Percentiles rank a stretch among this genome's conserved stretches.
phyloP scores from a whole-genome alignment of 2,113 vertebrate species.

The Eclectus roratus region DNA sequence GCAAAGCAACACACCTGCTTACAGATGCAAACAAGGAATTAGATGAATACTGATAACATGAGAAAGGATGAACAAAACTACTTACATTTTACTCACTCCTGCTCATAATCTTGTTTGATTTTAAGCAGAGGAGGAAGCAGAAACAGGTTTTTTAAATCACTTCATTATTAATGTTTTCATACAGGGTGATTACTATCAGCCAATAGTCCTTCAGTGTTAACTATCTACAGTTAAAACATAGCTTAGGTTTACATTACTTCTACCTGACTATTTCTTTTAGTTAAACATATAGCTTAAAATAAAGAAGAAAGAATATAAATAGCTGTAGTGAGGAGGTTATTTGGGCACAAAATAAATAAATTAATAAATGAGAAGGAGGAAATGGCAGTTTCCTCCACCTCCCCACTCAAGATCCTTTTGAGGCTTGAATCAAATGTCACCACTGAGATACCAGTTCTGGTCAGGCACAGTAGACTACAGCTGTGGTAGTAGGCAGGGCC shows the following conservation, averaged over 20 bases:
- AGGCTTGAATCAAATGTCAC: background rate
- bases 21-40: background rate
- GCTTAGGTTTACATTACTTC: background rate
- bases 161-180: background rate
- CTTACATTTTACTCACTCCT: background rate
- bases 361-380: background rate
- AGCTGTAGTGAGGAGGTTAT: background rate
- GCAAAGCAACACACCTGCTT: background rate
- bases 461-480: background rate
- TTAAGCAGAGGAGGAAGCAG: background rate
- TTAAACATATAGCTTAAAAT: background rate
- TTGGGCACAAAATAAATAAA: background rate
- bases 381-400: background rate
- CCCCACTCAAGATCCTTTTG: background rate
- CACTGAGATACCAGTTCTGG: background rate
- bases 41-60: background rate
- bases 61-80: background rate
- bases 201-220: background rate
- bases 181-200: background rate
- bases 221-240: background rate
- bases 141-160: background rate
- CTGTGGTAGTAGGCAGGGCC: accelerated
- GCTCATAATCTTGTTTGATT: background rate
- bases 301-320: background rate
- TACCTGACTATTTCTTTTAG: background rate